Base-by-base conservation (phyloP, 2,797 vertebrate species). In the Ataeniobius toweri region DNA sequence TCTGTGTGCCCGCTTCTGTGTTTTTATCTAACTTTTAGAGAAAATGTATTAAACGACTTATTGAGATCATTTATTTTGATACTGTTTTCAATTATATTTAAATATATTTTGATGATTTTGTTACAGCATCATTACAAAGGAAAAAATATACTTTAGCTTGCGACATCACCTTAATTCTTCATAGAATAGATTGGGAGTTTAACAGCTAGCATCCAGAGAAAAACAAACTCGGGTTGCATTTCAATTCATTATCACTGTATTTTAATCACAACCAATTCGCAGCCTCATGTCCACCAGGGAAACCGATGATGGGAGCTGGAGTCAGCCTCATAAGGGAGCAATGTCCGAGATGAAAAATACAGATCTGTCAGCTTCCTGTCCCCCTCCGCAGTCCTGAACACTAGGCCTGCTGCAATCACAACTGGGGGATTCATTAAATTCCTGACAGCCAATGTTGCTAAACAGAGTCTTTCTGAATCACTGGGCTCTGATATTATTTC, bases 341-440 rank as follows among this genome's bases (percentile, higher is more conserved):
- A 80, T 90, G 90, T 88, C 90, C 86, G 73, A 88, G 83, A 88
- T 90, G 89, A 94, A 90, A 91, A 91, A 93, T 87, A 91, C 87
- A 89, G 92, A 91, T 91, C 90, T 89, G 89, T 92, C 91, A 88
- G 84, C 84, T 89, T 85, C 83, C 87, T 87, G 87, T 88, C 90
- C 88, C 86, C 80, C 68, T 86, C 81, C 85, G 85, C 84, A 88
- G 87, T 84, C 88, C 81, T 85, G 90, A 92, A 91, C 91, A 91
- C 91, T 91, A 92, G 85, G 85, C 86, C 86, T 76, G 90, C 85
- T 91, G 90, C 90, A 93, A 93, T 93, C 90, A 92, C 89, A 92
- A 93, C 93, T 89, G 84, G 86, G 92, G 91, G 93, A 92, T 92
- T 94, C 93, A 91, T 94, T 92, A 93, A 93, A 93, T 93, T 92